These are phyloP conservation scores for Acrocephalus kingi DNA, from an alignment of 2,113 vertebrate species.

Conservation along the genomic window DNA sequence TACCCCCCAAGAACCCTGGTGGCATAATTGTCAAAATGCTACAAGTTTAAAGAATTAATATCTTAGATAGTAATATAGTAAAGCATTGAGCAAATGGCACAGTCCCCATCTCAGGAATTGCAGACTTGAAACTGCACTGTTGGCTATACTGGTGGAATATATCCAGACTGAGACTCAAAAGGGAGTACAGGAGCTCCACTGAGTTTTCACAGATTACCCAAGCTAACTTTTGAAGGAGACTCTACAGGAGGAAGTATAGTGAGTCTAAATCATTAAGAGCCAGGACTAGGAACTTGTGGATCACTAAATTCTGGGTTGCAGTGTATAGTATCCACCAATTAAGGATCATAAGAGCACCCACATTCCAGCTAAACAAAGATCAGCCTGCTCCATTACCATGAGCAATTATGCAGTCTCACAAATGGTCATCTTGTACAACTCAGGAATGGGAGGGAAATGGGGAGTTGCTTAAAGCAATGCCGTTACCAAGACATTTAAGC, in stretches of 20 bases:
- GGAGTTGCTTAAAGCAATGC: not conserved
- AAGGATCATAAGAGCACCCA: not conserved
- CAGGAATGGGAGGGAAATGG: fast-evolving
- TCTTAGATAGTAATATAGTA: no score
- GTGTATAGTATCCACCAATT: no score
- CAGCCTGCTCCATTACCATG: not conserved
- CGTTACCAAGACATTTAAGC: not conserved
- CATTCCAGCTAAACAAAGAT: not conserved
- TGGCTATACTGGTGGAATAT: not conserved
- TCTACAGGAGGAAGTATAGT: not conserved
- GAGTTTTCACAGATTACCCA: not conserved
- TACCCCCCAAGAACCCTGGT: not conserved
- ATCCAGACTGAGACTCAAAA: not conserved
- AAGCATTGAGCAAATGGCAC: fast-evolving
- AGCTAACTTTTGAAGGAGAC: not conserved
- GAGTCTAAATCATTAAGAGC: not conserved
- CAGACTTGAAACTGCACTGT: not conserved
- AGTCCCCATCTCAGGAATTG: fast-evolving
- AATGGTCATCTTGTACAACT: not conserved
- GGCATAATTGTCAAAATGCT: not conserved
- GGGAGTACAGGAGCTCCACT: not conserved
- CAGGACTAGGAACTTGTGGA: fast-evolving
- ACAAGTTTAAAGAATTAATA: not conserved
- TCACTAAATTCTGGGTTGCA: not conserved
- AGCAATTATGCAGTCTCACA: not conserved